These are phyloP conservation scores for Eupeodes corollae DNA, from an alignment of 1,140 invertebrate species.

Conservation along the genomic window DNA sequence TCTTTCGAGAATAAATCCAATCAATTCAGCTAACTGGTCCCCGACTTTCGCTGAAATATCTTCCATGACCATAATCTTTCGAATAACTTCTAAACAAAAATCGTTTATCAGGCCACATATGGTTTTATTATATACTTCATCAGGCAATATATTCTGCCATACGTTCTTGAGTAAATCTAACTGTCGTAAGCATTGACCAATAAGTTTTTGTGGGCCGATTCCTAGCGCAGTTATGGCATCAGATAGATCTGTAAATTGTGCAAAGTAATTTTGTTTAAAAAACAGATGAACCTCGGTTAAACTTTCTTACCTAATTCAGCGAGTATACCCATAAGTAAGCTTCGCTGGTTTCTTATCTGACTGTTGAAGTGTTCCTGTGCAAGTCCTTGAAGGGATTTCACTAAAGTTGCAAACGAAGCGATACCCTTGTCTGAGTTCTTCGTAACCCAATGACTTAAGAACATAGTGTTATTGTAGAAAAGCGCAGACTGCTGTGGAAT, in stretches of 20 bases:
- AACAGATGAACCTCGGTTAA: too few relatives aligned
- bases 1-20: conserved; percentile 37
- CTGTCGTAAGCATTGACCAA: conserved; percentile 73
- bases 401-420: conserved; percentile 29
- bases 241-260: conserved; percentile 46
- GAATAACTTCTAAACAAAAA: conserved; percentile 34
- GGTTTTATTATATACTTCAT: conserved; percentile 37
- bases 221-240: conserved; percentile 45
- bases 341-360: conserved; percentile 61
- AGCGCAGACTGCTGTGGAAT: conserved; percentile 81
- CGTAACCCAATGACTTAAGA: conserved; percentile 54
- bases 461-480: conserved; percentile 89
- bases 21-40: conserved; percentile 38
- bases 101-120: conserved; percentile 37
- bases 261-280: background rate
- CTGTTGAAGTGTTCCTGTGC: conserved; percentile 56
- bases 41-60: conserved; percentile 39
- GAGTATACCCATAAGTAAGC: conserved; percentile 59
- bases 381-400: conserved; percentile 46
- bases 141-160: conserved; percentile 52
- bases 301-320: conserved; percentile 53
- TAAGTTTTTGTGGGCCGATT: conserved; percentile 53
- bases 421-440: conserved; percentile 29
- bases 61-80: conserved; percentile 30
- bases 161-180: conserved; percentile 74